Conservation (phyloP, 2,797 vertebrate species). For the Brachyrhaphis roseni region DNA sequence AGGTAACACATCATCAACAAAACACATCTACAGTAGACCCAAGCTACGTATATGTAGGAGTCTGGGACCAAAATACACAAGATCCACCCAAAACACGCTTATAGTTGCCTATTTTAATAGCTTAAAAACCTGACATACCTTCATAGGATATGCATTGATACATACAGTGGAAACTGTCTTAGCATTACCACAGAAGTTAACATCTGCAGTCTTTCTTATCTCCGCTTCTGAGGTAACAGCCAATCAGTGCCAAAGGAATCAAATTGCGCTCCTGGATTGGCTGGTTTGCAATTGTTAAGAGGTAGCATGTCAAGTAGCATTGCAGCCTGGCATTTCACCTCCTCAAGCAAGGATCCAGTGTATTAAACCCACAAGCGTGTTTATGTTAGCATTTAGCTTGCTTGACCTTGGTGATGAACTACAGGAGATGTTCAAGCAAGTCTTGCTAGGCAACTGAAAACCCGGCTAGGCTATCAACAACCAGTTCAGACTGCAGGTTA, state of each 20-base stretch:
- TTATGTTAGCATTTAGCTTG: background rate
- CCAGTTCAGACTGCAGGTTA: background rate
- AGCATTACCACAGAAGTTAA: background rate
- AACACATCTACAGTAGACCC: background rate
- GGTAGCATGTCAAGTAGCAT: background rate
- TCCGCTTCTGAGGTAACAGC: background rate
- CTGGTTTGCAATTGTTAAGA: background rate
- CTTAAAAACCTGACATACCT: background rate
- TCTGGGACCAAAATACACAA: background rate
- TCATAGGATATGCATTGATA: background rate
- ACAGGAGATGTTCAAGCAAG: background rate
- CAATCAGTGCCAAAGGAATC: background rate
- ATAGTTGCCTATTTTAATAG: background rate
- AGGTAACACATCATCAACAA: background rate
- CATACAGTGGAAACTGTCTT: background rate
- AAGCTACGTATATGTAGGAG: background rate
- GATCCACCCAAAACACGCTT: too few species aligned
- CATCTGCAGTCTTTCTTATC: background rate
- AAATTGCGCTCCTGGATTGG: background rate
- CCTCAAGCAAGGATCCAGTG: too few species aligned
- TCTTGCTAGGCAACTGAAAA: background rate
- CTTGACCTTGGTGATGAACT: background rate
- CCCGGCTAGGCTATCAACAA: background rate
- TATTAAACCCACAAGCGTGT: background rate
- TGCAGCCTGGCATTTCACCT: too few species aligned